These are phyloP conservation scores for Stercorarius parasiticus DNA, from an alignment of 2,113 vertebrate genomes.

Conservation along the genomic window DNA sequence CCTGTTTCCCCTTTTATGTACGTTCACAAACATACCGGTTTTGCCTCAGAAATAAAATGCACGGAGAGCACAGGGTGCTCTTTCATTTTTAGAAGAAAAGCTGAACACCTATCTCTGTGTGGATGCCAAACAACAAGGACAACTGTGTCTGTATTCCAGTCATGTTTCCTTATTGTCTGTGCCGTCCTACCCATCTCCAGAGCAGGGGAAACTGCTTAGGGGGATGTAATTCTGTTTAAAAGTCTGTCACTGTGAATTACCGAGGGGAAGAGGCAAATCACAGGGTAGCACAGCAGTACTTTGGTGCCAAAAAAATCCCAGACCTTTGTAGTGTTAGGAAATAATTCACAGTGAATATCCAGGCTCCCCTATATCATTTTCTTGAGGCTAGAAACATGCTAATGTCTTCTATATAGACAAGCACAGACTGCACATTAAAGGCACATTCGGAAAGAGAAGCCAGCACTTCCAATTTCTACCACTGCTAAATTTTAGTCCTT, in stretches of 20 bases:
- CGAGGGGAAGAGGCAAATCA: background rate
- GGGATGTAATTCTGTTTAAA: constrained; percentile 60
- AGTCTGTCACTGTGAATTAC: constrained; percentile 49
- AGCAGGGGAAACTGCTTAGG: background rate
- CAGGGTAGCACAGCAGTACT: background rate
- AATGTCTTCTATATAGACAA: background rate
- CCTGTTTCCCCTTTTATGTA: background rate
- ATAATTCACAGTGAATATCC: constrained; percentile 39
- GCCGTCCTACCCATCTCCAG: background rate
- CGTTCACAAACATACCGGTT: background rate
- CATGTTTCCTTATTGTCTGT: constrained; percentile 8
- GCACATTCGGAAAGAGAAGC: background rate
- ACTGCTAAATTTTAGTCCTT: background rate
- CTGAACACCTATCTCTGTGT: background rate
- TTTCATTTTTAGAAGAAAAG: background rate
- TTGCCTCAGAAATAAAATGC: background rate
- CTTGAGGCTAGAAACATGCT: background rate
- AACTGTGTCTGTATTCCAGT: constrained; percentile 28
- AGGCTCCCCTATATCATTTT: background rate
- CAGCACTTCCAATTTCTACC: background rate
- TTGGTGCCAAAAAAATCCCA: constrained; percentile 5
- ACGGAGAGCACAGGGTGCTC: background rate
- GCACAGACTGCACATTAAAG: background rate
- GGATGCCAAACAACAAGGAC: background rate
- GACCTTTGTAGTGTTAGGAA: background rate